Base-by-base conservation (phyloP, 2,888 invertebrate species). In the Tillus elongatus region DNA sequence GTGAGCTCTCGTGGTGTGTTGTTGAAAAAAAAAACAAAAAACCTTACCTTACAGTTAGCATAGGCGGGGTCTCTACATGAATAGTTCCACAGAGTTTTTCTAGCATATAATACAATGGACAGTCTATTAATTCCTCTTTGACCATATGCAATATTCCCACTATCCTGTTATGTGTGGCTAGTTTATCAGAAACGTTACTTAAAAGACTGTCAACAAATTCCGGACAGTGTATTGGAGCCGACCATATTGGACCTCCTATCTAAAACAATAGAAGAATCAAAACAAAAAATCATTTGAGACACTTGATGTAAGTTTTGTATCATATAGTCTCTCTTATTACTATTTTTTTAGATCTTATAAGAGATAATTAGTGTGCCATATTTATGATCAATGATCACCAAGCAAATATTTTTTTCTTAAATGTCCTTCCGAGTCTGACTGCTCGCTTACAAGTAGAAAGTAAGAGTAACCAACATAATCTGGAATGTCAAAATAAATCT, bases 171-270 rank as follows among this genome's bases (percentile, higher is more conserved):
- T 70, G 67, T 0, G 96, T 96, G 8, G 72, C 73, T 39, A 83
- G 68, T 49, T 69, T 57, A 33, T 67, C 51, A 0, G 69, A 61
- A 30, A 66, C 58, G 11, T 63, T 55, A 0, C 53, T 44, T 1
- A 90, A 58, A 4, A 95, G 70, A 29, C 75, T 67, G 1, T 69
- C 56, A 0, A 96, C 80, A 66, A 98, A 98, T 0, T 68, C 61
- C 30, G 69, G 66, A 50, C 87, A 77, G 63, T 97, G 93, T 27
- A 98, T 74, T 0, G 84, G 81, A 0, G 77, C 88, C 1, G 83
- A 75, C 93, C 96, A 98, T 47, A 99, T 81, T 0, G 98, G 98
- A 1, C 98, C 98, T 6, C 90, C 91, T 47, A 90, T 63, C 81
- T 88, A 63, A 34, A 60, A 53, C 37, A 39, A 36, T 34, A 41